These are phyloP conservation scores for Marronus borbonicus DNA, from an alignment of 2,888 invertebrate genomes.

Conservation along the genomic window DNA sequence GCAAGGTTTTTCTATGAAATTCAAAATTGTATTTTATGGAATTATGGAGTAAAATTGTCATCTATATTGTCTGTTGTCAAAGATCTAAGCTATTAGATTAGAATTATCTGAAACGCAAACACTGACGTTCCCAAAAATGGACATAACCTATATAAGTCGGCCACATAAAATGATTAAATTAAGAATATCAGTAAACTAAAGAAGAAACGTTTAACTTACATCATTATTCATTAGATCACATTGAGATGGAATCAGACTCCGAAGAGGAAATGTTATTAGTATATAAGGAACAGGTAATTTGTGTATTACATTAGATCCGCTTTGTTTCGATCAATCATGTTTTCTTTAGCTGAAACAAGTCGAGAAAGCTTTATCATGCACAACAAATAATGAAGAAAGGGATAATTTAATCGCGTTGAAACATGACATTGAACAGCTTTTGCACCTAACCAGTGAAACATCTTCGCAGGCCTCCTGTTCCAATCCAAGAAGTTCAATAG, in stretches of 20 bases:
- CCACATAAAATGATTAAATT: too few species aligned
- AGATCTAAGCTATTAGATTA: too few species aligned
- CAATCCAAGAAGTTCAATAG: background rate
- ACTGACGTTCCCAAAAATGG: too few species aligned
- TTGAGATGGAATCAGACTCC: conserved; percentile 41
- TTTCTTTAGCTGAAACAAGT: conserved; percentile 74
- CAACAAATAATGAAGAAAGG: conserved; percentile 71
- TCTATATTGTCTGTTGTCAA: too few species aligned
- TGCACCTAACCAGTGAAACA: conserved; percentile 77
- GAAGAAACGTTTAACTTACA: conserved; percentile 35
- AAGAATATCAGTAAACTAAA: too few species aligned
- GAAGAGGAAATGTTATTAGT: conserved; percentile 15
- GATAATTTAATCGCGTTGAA: conserved; percentile 76
- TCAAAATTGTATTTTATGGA: too few species aligned
- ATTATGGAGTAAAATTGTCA: too few species aligned
- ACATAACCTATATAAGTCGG: too few species aligned
- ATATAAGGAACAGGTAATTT: conserved; percentile 47
- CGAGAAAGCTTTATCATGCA: conserved; percentile 73
- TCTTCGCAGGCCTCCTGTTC: background rate
- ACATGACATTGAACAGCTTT: conserved; percentile 78
- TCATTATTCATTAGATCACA: background rate
- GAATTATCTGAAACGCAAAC: too few species aligned
- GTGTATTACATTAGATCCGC: too few species aligned
- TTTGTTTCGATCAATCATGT: conserved; percentile 61
- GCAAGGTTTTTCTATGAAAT: too few species aligned